Conservation (phyloP, 2,888 invertebrate species). For the Teinopalpus imperialis region DNA sequence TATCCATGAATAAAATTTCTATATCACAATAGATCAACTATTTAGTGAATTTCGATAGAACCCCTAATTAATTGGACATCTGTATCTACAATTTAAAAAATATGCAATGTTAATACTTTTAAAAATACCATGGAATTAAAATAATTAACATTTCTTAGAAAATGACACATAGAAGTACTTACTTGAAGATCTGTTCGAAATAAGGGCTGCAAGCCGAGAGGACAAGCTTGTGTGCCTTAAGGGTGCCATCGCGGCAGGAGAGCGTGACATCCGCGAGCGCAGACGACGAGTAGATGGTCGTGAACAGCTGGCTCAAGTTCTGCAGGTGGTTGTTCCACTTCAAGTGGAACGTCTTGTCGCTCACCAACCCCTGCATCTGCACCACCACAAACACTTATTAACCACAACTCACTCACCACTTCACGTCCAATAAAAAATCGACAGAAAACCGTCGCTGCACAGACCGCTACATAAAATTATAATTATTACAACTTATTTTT, state of each 20-base stretch:
- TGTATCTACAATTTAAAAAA: conserved; percentile 2
- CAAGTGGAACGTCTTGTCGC: conserved; percentile 85
- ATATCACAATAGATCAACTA: too few species aligned
- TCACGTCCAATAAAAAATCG: conserved; percentile 65
- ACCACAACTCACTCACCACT: conserved; percentile 67
- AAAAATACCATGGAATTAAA: conserved; percentile 10
- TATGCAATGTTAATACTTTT: neutral
- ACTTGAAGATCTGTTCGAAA: conserved; percentile 88
- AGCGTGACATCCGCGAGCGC: conserved; percentile 87
- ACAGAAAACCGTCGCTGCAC: conserved; percentile 76
- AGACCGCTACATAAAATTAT: conserved; percentile 82
- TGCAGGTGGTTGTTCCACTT: conserved; percentile 89
- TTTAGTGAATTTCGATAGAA: too few species aligned
- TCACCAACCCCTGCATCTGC: conserved; percentile 83
- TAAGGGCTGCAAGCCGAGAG: conserved; percentile 89
- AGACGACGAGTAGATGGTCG: conserved; percentile 86
- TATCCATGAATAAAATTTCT: neutral
- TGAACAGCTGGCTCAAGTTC: conserved; percentile 86
- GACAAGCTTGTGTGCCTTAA: conserved; percentile 87
- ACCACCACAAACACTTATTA: conserved; percentile 69
- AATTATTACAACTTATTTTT: conserved; percentile 83
- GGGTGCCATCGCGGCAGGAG: conserved; percentile 86
- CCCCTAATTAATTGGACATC: conserved; percentile 6
- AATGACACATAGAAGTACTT: conserved; percentile 34
- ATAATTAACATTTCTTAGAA: neutral